Evolutionary conservation across 1,140 invertebrate species (phyloP).

Genomic region (Lepidotrigona ventralis): DNA sequence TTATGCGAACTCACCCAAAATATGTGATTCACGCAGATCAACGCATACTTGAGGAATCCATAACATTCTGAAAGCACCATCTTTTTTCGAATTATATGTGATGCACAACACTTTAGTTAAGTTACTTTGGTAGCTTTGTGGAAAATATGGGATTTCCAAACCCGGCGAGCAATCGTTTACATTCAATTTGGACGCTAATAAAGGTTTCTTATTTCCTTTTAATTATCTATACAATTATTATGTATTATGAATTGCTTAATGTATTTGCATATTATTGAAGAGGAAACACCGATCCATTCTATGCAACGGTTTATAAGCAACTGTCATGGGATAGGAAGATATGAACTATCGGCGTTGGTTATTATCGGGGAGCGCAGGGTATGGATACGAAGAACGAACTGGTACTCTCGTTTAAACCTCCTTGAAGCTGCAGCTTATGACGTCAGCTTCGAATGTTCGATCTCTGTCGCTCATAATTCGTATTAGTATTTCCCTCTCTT

Average conservation of each 20-base stretch:
- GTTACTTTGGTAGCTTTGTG: not conserved
- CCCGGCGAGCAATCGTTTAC: not conserved
- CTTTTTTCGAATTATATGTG: conserved; percentile 29
- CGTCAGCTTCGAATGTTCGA: conserved; percentile 15
- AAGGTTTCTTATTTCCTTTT: not conserved
- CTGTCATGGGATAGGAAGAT: conserved; percentile 40
- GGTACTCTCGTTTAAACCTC: conserved; percentile 35
- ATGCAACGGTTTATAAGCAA: conserved; percentile 60
- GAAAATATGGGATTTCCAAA: not conserved
- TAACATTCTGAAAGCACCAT: conserved; percentile 86
- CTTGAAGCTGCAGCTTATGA: conserved; percentile 39
- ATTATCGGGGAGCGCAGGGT: not conserved
- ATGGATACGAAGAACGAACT: conserved; percentile 17
- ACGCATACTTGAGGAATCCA: conserved; percentile 85
- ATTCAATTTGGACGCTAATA: conserved; percentile 12
- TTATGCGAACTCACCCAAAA: conserved; percentile 79
- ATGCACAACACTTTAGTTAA: conserved; percentile 31
- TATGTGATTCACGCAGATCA: conserved; percentile 86
- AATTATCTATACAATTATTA: not conserved
- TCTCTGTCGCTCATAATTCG: not conserved
- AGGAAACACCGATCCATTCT: conserved; percentile 26
- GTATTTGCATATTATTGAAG: not conserved
- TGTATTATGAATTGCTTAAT: not conserved
- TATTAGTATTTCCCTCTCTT: not conserved
- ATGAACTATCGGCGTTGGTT: conserved; percentile 20